Evolutionary conservation across 1,140 invertebrate species (phyloP).

Genomic region (Drosophila neocordata): DNA sequence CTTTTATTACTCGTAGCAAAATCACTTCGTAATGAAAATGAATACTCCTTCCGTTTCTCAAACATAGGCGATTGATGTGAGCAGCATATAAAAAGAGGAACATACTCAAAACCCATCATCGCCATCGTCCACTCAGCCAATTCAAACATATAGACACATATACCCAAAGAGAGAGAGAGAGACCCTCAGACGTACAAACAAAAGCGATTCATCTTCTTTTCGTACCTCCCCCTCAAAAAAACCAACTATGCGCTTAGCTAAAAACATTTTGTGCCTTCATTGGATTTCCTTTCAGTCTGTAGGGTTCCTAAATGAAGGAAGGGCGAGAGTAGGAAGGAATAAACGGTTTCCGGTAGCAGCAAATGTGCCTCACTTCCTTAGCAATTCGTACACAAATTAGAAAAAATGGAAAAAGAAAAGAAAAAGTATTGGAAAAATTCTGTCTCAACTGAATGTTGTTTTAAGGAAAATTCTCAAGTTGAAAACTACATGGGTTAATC

Average conservation of each 20-base stretch:
- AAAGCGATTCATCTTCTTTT: constrained; percentile 78
- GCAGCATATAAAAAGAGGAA: constrained; percentile 32
- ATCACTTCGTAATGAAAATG: constrained; percentile 68
- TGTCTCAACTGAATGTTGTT: not conserved
- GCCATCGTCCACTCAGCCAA: constrained; percentile 1
- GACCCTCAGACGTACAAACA: constrained; percentile 72
- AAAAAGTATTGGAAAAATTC: constrained; percentile 1
- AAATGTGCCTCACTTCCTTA: constrained; percentile 67
- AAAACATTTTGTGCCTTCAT: constrained; percentile 60
- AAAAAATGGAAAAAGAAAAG: constrained; percentile 57
- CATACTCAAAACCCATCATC: constrained; percentile 32
- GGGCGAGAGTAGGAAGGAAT: constrained; percentile 31
- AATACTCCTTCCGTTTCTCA: constrained; percentile 28
- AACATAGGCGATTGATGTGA: constrained; percentile 67
- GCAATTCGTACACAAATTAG: constrained; percentile 75
- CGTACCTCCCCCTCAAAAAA: not conserved
- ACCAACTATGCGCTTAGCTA: constrained; percentile 66
- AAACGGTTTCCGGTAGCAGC: constrained; percentile 76
- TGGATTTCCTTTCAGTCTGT: constrained; percentile 46
- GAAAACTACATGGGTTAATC: constrained; percentile 40
- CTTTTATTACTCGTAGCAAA: constrained; percentile 20
- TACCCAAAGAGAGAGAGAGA: too few relatives aligned
- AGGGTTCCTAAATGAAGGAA: not conserved
- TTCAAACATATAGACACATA: not conserved
- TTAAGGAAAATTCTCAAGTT: constrained; percentile 20